A percentile compares a stretch with the other conserved stretches of the same genome.
phyloP scores from a whole-genome alignment of 2,888 invertebrate genomes.

The Theretra japonica region DNA sequence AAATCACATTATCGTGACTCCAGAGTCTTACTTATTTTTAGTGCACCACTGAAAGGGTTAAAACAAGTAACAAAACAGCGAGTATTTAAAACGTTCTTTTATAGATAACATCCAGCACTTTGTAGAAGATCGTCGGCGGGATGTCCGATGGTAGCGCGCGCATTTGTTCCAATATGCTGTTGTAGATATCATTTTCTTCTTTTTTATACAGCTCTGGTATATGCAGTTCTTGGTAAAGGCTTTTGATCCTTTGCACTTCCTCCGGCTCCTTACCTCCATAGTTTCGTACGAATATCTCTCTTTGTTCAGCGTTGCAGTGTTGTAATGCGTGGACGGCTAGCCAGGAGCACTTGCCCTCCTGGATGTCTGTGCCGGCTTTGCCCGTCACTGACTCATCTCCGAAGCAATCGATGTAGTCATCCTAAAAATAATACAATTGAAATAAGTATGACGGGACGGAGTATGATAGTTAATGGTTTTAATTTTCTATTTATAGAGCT shows the following conservation, averaged over 20 bases:
- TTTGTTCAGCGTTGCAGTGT: conserved; percentile 90
- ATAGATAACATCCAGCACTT: conserved; percentile 90
- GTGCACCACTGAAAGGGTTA: no score
- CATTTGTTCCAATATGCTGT: conserved; percentile 88
- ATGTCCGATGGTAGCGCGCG: conserved; percentile 87
- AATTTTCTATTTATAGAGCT: no score
- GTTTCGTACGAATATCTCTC: conserved; percentile 87
- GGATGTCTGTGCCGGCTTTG: conserved; percentile 62
- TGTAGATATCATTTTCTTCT: conserved; percentile 90
- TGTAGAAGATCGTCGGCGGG: conserved; percentile 88
- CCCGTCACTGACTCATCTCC: conserved; percentile 84
- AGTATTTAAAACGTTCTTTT: conserved; percentile 62
- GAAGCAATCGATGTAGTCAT: conserved; percentile 94
- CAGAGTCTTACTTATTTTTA: no score
- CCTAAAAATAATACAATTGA: conserved; percentile 68
- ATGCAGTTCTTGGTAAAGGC: conserved; percentile 85
- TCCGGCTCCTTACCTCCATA: conserved; percentile 88
- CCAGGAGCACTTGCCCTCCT: conserved; percentile 97
- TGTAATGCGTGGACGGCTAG: conserved; percentile 86
- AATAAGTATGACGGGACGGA: no score
- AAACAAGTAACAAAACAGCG: background rate
- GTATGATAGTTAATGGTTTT: no score
- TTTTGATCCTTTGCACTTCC: conserved; percentile 80
- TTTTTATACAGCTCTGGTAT: conserved; percentile 87
- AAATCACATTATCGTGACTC: no score